phyloP scores from a whole-genome alignment of 2,797 vertebrate species.

The Coilia nasus region DNA sequence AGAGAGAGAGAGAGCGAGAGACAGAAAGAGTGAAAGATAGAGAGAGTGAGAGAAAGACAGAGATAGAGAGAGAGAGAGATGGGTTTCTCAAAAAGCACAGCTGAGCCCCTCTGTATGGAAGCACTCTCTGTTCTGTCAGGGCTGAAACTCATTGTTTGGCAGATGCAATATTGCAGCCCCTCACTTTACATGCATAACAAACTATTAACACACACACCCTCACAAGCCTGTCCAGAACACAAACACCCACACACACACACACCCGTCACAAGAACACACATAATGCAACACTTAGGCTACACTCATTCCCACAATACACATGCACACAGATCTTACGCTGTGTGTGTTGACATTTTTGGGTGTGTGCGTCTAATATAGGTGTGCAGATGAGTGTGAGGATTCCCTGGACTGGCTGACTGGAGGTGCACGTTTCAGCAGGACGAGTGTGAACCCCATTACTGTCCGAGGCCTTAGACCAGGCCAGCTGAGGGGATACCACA shows the following conservation, averaged over 20 bases:
- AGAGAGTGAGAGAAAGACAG: background rate
- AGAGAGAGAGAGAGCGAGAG: too few species aligned
- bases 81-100: background rate
- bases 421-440: conserved; percentile 73
- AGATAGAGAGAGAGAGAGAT: background rate
- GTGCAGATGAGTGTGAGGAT: conserved; percentile 11
- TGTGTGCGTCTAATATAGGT: background rate
- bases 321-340: too few species aligned
- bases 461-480: conserved; percentile 45
- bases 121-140: background rate
- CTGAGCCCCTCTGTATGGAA: background rate
- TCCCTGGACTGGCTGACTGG: conserved; percentile 10
- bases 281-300: too few species aligned
- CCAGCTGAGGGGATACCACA: background rate
- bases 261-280: too few species aligned
- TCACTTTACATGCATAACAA: background rate
- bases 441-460: conserved; percentile 64
- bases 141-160: background rate
- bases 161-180: background rate
- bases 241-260: conserved; percentile 31
- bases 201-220: background rate
- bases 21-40: too few species aligned
- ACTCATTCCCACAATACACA: too few species aligned
- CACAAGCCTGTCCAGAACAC: background rate
- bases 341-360: background rate